phyloP scores from a whole-genome alignment of 2,113 vertebrate species.

The Microtus ochrogaster region DNA sequence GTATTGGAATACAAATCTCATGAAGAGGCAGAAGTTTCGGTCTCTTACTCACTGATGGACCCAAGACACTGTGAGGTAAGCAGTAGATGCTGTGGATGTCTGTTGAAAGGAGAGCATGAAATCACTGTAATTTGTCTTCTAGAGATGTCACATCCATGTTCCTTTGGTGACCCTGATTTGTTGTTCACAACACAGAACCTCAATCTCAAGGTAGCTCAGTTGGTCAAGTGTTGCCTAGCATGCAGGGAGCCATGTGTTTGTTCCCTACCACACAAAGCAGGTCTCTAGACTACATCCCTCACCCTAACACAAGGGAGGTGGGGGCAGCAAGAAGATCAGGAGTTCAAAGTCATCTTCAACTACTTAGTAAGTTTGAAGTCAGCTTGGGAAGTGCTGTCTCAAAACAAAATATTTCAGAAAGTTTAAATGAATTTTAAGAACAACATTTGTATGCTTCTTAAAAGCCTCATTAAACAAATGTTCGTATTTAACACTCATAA shows the following conservation, averaged over 20 bases:
- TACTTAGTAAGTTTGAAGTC: background rate
- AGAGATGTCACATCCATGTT: background rate
- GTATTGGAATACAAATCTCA: background rate
- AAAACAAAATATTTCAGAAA: constrained; percentile 33
- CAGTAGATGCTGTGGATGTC: background rate
- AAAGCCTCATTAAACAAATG: constrained; percentile 2
- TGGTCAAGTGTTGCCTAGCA: background rate
- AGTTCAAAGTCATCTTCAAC: background rate
- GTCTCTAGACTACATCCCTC: no score
- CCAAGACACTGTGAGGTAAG: background rate
- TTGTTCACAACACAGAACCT: background rate
- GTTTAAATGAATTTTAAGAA: constrained; percentile 17
- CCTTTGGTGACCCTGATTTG: background rate
- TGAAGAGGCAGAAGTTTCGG: background rate
- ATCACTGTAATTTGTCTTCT: background rate
- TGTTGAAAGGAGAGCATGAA: background rate
- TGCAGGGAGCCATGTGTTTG: no score
- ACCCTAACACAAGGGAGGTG: background rate
- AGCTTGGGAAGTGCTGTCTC: background rate
- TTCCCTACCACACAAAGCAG: background rate
- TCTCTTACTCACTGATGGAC: background rate
- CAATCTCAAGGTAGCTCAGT: background rate
- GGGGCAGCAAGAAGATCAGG: no score
- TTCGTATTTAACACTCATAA: background rate
- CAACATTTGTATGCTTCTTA: background rate